Base-by-base conservation (phyloP, 2,888 invertebrate species). In the Drosophila ezoana region DNA sequence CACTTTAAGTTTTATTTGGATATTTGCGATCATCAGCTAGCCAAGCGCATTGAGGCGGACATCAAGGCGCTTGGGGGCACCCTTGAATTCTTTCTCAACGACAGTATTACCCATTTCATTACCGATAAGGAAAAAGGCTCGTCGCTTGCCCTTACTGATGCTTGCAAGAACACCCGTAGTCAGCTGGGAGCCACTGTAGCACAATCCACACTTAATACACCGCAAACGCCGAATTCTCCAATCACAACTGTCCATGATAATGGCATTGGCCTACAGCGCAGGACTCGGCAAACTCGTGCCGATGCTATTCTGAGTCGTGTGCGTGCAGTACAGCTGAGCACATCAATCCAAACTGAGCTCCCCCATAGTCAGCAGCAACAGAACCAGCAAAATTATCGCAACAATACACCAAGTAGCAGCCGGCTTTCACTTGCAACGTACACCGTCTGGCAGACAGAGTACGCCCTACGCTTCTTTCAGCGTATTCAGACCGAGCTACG, bases 251-350 rank as follows among this genome's bases (percentile, higher is more conserved):
- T 40, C 59, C 69, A 73, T 48, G 81, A 79, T 16, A 77, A 79
- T 74, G 77, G 76, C 43, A 75, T 43, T 65, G 74, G 51, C 32
- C 11, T 28, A 18, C 57, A 56, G 44, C 73, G 74, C 41, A 66
- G 62, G 53, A 87, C 87, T 73, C 86, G 90, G 47, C 90, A 87
- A 77, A 90, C 92, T 13, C 95, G 96, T 92, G 95, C 95, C 92
- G 96, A 96, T 95, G 96, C 96, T 93, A 96, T 96, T 95, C 95
- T 96, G 92, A 95, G 95, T 93, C 94, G 95, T 92, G 95, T 95
- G 92, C 93, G 93, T 72, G 90, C 83, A 18, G 90, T 85, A 45
- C 81, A 78, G 49, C 53, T 59, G 18, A 32, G 4, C n/a, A 48
- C 56, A 43, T 35, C 20, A 32, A 20, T 16, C 14, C 18, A 44